phyloP scores from a whole-genome alignment of 2,113 vertebrate genomes.

The Muntiacus muntjak region DNA sequence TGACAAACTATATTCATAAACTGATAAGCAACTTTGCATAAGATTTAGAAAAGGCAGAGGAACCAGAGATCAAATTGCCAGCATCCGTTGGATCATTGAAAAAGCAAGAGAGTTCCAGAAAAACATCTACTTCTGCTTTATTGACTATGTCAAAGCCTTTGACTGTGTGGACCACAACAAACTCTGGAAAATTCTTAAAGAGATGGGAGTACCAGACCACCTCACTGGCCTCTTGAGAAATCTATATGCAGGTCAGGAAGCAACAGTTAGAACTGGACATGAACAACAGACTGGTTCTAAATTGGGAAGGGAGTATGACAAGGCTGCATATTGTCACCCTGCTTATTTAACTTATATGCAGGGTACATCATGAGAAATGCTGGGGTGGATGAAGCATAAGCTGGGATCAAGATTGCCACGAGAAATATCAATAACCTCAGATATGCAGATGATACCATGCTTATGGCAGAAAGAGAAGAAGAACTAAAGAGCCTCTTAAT shows the following conservation, averaged over 20 bases:
- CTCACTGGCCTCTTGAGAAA: neutral
- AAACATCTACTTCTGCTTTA: neutral
- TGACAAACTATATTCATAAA: neutral
- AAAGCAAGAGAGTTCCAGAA: neutral
- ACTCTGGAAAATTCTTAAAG: neutral
- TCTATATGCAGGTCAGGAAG: neutral
- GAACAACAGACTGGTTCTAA: neutral
- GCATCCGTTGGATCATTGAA: fast-evolving
- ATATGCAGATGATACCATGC: neutral
- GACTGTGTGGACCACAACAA: neutral
- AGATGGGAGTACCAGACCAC: neutral
- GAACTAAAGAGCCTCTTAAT: neutral
- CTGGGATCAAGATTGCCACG: neutral
- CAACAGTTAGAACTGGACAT: neutral
- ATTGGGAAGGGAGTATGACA: neutral
- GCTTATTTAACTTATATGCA: neutral
- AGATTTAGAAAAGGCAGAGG: neutral
- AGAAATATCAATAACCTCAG: neutral
- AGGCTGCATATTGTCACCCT: neutral
- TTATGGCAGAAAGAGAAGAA: neutral
- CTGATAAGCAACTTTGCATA: neutral
- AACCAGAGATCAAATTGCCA: neutral
- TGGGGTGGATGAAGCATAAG: neutral
- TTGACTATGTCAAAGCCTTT: neutral
- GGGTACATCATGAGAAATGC: neutral